These are phyloP conservation scores for Intellagama lesueurii DNA, from an alignment of 2,797 vertebrate genomes.

Conservation along the genomic window DNA sequence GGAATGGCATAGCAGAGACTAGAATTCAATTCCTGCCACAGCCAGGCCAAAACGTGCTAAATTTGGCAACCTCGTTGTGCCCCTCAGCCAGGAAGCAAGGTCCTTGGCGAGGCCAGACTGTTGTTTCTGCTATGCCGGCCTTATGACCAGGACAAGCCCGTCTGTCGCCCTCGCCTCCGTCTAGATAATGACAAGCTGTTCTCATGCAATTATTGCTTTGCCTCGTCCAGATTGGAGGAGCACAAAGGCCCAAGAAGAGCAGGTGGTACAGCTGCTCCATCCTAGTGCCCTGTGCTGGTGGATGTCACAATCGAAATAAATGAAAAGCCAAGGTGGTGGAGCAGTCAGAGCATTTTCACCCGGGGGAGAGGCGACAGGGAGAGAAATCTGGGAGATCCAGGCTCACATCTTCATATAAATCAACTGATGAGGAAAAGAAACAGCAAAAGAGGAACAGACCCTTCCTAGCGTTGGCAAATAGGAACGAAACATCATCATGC, in stretches of 20 bases:
- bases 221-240: background rate
- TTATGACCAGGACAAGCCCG: background rate
- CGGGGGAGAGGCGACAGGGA: background rate
- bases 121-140: background rate
- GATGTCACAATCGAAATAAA: background rate
- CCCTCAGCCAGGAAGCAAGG: background rate
- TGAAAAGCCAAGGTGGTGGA: no score
- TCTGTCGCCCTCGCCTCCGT: background rate
- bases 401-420: no score
- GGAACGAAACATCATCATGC: conserved; percentile 33
- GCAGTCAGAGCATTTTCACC: background rate
- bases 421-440: no score
- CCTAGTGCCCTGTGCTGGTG: background rate
- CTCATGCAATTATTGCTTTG: background rate
- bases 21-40: background rate
- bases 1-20: background rate
- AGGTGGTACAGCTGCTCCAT: accelerated
- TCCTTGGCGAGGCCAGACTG: background rate
- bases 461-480: accelerated
- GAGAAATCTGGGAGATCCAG: no score
- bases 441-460: no score
- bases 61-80: background rate
- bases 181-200: background rate
- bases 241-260: background rate
- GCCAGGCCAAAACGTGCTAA: background rate